phyloP scores from a whole-genome alignment of 2,113 vertebrate genomes.

The Rhinolophus sinicus region DNA sequence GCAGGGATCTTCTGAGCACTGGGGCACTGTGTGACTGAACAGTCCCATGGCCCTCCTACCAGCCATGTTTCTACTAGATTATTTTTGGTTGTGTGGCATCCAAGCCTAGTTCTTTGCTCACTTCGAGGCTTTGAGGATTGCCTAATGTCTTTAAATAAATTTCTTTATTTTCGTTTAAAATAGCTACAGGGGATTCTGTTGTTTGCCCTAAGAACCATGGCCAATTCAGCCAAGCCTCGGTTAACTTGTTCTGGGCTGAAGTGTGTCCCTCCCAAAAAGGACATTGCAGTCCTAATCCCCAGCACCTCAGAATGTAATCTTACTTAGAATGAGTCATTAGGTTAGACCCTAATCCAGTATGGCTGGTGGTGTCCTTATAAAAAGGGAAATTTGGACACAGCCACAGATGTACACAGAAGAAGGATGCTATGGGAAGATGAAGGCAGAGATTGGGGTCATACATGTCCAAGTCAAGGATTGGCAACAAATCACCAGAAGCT shows the following conservation, averaged over 20 bases:
- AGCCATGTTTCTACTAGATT: not conserved
- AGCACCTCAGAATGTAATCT: not conserved
- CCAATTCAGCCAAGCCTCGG: not conserved
- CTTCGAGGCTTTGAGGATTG: not conserved
- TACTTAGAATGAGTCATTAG: not conserved
- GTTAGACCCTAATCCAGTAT: not conserved
- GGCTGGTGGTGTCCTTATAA: not conserved
- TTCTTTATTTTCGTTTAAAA: not conserved
- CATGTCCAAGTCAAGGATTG: accelerated
- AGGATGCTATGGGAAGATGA: too few relatives aligned
- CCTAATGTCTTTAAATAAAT: not conserved
- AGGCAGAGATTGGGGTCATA: not conserved
- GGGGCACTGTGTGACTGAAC: not conserved
- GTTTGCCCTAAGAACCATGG: not conserved
- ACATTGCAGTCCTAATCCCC: not conserved
- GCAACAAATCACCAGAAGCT: not conserved
- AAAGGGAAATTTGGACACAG: not conserved
- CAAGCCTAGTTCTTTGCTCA: not conserved
- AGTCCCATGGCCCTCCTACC: too few relatives aligned
- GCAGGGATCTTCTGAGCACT: accelerated
- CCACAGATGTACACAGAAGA: not conserved
- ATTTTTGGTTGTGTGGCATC: not conserved
- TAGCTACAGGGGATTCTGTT: not conserved
- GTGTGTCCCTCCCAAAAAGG: not conserved
- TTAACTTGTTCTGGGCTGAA: not conserved